Evolutionary conservation across 23 tunicate genomes (phyloP).

Genomic region (Phallusia fumigata): DNA sequence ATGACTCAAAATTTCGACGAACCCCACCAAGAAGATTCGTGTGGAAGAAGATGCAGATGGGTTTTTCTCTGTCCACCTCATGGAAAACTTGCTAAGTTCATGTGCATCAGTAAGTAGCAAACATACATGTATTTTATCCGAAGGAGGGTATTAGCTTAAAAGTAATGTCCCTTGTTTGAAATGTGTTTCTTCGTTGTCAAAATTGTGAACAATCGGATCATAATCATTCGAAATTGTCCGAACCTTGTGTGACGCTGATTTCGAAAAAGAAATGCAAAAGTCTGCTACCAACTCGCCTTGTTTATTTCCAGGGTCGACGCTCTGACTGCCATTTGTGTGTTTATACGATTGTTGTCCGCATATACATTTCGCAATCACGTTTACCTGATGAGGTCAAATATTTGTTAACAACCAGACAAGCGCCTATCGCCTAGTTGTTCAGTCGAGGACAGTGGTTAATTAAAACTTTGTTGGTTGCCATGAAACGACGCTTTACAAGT

Average conservation of each 20-base stretch:
- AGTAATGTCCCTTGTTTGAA: too few species aligned
- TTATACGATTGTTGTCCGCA: background rate
- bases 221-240: background rate
- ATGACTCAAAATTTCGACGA: background rate
- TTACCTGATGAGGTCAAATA: background rate
- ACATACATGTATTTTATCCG: too few species aligned
- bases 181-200: too few species aligned
- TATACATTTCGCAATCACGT: background rate
- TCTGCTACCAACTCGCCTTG: background rate
- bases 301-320: background rate
- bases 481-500: background rate
- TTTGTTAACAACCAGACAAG: background rate
- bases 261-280: too few species aligned
- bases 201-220: too few species aligned
- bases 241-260: background rate
- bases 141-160: too few species aligned
- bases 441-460: background rate
- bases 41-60: constrained; percentile 9
- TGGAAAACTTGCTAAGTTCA: constrained; percentile 15
- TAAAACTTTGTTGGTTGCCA: background rate
- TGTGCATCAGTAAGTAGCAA: background rate
- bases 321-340: background rate
- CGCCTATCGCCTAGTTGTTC: background rate
- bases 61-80: constrained; percentile 4
- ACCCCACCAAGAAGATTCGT: background rate